These are phyloP conservation scores for Teleopsis dalmanni DNA, from an alignment of 1,140 invertebrate species.

Conservation along the genomic window DNA sequence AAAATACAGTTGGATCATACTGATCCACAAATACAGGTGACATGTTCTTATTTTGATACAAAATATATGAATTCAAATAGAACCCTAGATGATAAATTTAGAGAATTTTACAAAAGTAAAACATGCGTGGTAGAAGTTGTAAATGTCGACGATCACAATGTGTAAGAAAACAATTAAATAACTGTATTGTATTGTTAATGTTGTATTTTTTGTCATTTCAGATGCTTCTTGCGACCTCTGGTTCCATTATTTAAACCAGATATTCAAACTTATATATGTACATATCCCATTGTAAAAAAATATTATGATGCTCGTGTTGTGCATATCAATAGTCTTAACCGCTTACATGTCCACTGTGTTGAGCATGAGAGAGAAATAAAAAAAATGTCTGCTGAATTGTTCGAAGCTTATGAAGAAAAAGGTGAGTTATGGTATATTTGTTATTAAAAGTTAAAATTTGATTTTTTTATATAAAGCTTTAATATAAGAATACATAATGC, in stretches of 20 bases:
- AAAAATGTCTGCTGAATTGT: conserved; percentile 49
- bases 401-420: conserved; percentile 50
- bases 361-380: conserved; percentile 38
- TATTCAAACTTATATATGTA: conserved; percentile 24
- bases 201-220: conserved; percentile 7
- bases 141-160: conserved; percentile 39
- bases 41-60: conserved; percentile 35
- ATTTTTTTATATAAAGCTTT: too few relatives aligned
- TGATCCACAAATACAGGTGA: conserved; percentile 24
- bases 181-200: too few relatives aligned
- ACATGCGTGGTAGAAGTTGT: conserved; percentile 32
- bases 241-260: conserved; percentile 36
- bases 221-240: conserved; percentile 31
- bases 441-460: not conserved
- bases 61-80: conserved; percentile 39
- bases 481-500: too few relatives aligned
- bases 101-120: conserved; percentile 36
- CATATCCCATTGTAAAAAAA: conserved; percentile 23
- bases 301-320: conserved; percentile 25
- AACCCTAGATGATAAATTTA: conserved; percentile 29
- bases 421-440: conserved; percentile 23
- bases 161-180: conserved; percentile 22
- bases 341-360: conserved; percentile 54
- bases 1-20: conserved; percentile 30
- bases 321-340: conserved; percentile 33